Evolutionary conservation across 1,140 invertebrate species (phyloP).

Genomic region (Drosophila tropicalis): DNA sequence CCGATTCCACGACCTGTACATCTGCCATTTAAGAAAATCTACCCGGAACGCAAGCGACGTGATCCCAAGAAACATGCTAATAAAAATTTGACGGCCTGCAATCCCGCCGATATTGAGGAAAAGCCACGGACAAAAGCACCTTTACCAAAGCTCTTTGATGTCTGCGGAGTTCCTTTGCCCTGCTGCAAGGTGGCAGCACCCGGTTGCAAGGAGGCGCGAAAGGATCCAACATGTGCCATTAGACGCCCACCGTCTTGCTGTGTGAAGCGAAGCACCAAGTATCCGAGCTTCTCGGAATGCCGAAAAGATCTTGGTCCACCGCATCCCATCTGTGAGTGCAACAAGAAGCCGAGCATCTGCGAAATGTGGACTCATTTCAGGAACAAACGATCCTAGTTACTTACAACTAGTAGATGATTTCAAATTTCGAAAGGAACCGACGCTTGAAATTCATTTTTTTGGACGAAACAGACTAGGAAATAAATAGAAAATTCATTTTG

Average conservation of each 20-base stretch:
- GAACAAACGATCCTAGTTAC: not conserved
- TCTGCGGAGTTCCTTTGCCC: not conserved
- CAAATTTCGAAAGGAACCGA: not conserved
- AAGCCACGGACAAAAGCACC: not conserved
- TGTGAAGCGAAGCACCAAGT: conserved; percentile 32
- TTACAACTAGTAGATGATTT: not conserved
- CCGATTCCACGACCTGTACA: not conserved
- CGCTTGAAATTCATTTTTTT: not conserved
- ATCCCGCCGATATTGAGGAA: not conserved
- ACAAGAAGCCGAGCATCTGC: conserved; percentile 21
- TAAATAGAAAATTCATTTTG: not conserved
- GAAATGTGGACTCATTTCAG: conserved; percentile 35
- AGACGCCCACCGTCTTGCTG: conserved; percentile 25
- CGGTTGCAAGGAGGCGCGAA: not conserved
- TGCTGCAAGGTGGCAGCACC: conserved; percentile 33
- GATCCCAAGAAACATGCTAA: not conserved
- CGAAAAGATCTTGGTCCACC: conserved; percentile 7
- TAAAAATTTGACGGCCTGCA: not conserved
- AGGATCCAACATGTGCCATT: not conserved
- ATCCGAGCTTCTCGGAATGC: conserved; percentile 56
- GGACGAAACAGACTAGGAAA: not conserved
- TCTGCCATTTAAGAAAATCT: not conserved
- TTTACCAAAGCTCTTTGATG: conserved; percentile 11
- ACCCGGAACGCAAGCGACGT: conserved; percentile 2
- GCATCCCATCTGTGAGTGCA: conserved; percentile 37